Conservation (phyloP, 2,113 vertebrate genomes). For the Brachyhypopomus occidentalis region DNA sequence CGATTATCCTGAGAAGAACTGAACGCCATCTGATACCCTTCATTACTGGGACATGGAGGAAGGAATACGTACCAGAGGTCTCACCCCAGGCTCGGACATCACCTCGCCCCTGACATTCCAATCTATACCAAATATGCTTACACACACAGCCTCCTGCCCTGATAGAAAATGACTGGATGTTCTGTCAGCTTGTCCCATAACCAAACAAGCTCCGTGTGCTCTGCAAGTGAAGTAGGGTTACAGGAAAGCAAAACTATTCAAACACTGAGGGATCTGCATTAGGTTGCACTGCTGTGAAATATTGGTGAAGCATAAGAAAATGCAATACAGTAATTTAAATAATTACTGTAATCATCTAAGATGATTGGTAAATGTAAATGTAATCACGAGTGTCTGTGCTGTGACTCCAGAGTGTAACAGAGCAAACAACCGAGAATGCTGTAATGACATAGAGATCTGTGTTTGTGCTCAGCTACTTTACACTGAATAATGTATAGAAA, state of each 20-base stretch:
- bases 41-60: too few relatives aligned
- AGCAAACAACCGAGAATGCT: background rate
- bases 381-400: background rate
- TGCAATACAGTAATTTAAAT: background rate
- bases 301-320: background rate
- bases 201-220: background rate
- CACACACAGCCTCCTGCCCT: background rate
- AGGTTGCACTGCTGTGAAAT: background rate
- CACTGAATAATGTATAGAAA: too few relatives aligned
- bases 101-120: background rate
- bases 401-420: background rate
- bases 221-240: background rate
- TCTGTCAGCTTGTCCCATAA: background rate
- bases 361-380: background rate
- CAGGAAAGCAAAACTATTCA: background rate
- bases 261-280: background rate
- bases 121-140: background rate
- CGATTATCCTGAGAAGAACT: too few relatives aligned
- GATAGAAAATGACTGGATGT: background rate
- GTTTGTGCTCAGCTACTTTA: too few relatives aligned
- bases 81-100: too few relatives aligned
- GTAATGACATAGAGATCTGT: background rate
- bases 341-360: background rate
- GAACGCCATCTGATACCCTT: too few relatives aligned
- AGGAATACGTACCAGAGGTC: too few relatives aligned